phyloP scores from a whole-genome alignment of 1,140 invertebrate species.

The Plodia interpunctella region DNA sequence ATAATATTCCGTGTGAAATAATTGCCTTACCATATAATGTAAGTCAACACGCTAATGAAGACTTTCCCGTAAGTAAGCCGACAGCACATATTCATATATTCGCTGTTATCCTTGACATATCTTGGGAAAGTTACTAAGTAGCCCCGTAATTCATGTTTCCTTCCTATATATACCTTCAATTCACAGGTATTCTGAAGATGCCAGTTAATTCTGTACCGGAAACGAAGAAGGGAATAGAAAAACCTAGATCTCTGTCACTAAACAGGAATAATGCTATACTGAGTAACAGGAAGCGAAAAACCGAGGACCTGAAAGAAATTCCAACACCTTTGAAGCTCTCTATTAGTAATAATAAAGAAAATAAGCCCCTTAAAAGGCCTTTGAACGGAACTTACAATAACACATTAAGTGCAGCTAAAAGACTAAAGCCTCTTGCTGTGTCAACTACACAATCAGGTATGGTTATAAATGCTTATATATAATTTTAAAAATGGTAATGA shows the following conservation, averaged over 20 bases:
- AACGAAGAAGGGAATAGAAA: constrained; percentile 69
- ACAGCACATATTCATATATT: constrained; percentile 26
- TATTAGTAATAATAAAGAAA: constrained; percentile 52
- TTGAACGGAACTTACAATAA: constrained; percentile 53
- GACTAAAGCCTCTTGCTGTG: constrained; percentile 54
- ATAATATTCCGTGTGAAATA: constrained; percentile 37
- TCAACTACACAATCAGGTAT: constrained; percentile 46
- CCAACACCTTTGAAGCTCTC: constrained; percentile 30
- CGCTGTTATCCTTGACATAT: constrained; percentile 53
- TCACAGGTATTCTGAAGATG: constrained; percentile 76
- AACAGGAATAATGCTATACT: constrained; percentile 67
- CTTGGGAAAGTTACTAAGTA: constrained; percentile 40
- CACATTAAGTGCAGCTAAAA: constrained; percentile 65
- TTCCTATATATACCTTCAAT: constrained; percentile 22
- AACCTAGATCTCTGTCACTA: constrained; percentile 62
- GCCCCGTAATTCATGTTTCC: constrained; percentile 31
- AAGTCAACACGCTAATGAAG: constrained; percentile 61
- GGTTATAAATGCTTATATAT: constrained; percentile 14
- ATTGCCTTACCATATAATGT: constrained; percentile 64
- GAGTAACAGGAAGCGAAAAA: constrained; percentile 48
- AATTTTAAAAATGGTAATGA: not conserved
- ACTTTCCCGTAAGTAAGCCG: constrained; percentile 54
- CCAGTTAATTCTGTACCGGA: constrained; percentile 68
- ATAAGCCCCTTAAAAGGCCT: constrained; percentile 58
- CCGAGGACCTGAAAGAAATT: constrained; percentile 34